Evolutionary conservation across 2,113 vertebrate species (phyloP).

Genomic region (Marmota flaviventris): DNA sequence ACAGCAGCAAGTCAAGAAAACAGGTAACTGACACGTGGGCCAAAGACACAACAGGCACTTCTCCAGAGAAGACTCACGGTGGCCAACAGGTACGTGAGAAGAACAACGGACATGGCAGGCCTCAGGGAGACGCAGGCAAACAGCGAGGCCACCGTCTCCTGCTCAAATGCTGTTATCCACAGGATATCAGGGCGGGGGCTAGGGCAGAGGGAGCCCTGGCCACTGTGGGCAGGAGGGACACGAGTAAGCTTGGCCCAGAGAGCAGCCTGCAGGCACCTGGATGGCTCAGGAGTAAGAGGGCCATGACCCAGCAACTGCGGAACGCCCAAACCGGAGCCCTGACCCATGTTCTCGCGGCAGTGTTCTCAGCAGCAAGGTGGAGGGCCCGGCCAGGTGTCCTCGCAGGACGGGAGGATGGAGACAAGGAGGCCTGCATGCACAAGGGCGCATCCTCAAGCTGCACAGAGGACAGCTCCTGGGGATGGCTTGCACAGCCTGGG

Average conservation of each 20-base stretch:
- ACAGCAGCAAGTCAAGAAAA: not conserved
- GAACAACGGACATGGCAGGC: not conserved
- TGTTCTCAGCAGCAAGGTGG: no score
- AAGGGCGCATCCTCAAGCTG: no score
- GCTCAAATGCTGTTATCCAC: not conserved
- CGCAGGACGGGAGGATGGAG: no score
- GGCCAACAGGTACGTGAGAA: not conserved
- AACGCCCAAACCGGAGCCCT: rapidly evolving
- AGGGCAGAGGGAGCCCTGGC: not conserved
- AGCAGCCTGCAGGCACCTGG: not conserved
- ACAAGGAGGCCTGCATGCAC: no score
- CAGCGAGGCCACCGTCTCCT: not conserved
- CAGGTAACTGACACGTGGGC: not conserved
- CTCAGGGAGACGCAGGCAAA: not conserved
- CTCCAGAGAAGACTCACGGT: not conserved
- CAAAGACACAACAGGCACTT: not conserved
- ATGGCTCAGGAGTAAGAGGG: no score
- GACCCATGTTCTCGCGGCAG: no score
- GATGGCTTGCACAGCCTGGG: no score
- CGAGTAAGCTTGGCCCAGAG: not conserved
- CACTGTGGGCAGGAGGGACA: not conserved
- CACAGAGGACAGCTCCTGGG: no score
- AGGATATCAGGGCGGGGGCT: not conserved
- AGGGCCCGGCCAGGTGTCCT: no score
- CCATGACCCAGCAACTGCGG: no score